A percentile compares a stretch with the other conserved stretches of the same genome.
phyloP scores from a whole-genome alignment of 2,888 invertebrate genomes.

The Notocelia uddmanniana region DNA sequence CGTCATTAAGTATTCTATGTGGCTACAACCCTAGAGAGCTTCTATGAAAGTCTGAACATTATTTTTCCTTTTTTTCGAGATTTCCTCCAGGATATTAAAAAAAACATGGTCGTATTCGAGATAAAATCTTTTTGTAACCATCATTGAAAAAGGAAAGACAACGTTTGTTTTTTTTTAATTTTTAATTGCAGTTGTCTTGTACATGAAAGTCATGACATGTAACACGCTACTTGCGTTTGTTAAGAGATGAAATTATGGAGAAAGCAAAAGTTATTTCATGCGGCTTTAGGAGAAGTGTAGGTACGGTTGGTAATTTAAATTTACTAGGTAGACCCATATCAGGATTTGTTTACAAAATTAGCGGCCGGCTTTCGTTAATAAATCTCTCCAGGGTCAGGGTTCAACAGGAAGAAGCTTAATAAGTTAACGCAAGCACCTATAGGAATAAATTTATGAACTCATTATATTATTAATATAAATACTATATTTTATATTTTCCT shows the following conservation, averaged over 20 bases:
- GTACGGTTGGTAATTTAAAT: conserved; percentile 37
- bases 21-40: conserved; percentile 18
- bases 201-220: no score
- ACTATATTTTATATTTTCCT: background rate
- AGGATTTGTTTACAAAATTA: conserved; percentile 44
- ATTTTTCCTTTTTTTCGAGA: conserved; percentile 9
- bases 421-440: conserved; percentile 6
- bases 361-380: conserved; percentile 33
- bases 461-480: background rate
- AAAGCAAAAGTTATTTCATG: conserved; percentile 22
- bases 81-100: conserved; percentile 5
- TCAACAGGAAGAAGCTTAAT: conserved; percentile 16
- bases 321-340: conserved; percentile 42
- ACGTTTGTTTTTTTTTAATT: conserved; percentile 14
- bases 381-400: conserved; percentile 23
- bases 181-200: conserved; percentile 31
- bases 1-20: conserved; percentile 35
- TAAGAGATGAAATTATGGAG: conserved; percentile 24
- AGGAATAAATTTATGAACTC: background rate
- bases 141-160: conserved; percentile 8
- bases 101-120: conserved; percentile 16
- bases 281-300: conserved; percentile 15
- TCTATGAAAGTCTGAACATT: conserved; percentile 10
- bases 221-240: conserved; percentile 1
- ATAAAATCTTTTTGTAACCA: conserved; percentile 2